These are phyloP conservation scores for Neosalanx taihuensis DNA, from an alignment of 2,797 vertebrate species.

Conservation along the genomic window DNA sequence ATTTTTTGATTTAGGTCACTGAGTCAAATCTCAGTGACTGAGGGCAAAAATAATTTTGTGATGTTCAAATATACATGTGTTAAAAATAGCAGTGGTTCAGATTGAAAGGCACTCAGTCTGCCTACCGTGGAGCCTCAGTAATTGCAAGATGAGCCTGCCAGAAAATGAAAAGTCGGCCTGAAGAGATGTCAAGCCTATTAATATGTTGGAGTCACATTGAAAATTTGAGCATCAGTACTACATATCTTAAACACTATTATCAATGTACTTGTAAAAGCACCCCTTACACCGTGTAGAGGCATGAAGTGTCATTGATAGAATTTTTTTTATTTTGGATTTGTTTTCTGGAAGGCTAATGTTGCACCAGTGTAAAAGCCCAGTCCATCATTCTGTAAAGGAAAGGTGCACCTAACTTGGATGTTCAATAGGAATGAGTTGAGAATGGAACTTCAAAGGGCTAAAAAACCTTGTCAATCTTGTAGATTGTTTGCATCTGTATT, in stretches of 20 bases:
- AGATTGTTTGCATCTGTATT: neutral
- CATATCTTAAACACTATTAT: neutral
- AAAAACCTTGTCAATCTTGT: neutral
- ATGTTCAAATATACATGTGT: neutral
- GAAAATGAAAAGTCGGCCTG: conserved; percentile 19
- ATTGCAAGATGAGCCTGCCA: conserved; percentile 24
- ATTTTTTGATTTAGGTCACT: neutral
- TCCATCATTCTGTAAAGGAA: too few relatives aligned
- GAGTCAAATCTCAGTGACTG: neutral
- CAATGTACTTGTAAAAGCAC: neutral
- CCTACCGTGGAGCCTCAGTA: conserved; percentile 20
- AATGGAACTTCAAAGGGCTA: neutral
- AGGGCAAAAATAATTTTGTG: neutral
- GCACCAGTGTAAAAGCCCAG: neutral
- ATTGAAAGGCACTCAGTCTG: conserved; percentile 34
- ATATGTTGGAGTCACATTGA: conserved; percentile 17
- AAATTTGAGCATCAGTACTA: conserved; percentile 15
- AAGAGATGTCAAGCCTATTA: conserved; percentile 26
- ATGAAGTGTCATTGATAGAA: neutral
- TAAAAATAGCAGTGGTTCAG: conserved; percentile 9
- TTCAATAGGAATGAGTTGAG: neutral
- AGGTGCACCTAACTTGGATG: neutral
- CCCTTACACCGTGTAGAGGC: neutral
- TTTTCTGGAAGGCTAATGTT: too few relatives aligned
- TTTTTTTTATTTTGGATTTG: too few relatives aligned